Evolutionary conservation across 2,797 vertebrate genomes (phyloP).

Genomic region (Sebastiscus tertius): DNA sequence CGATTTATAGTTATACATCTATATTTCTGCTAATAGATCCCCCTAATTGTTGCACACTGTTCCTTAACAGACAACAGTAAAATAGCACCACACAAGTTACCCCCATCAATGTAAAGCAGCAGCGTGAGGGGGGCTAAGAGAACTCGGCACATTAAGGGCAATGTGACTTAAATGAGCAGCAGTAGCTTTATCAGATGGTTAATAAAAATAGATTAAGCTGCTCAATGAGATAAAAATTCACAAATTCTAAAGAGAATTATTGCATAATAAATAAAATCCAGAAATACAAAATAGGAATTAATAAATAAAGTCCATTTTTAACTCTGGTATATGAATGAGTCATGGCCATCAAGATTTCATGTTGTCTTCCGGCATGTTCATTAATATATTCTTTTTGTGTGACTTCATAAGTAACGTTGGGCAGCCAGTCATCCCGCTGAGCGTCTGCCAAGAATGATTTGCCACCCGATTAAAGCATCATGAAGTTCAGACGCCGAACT

Average conservation of each 20-base stretch:
- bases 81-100: neutral
- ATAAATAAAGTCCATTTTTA: neutral
- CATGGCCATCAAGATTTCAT: constrained; percentile 29
- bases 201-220: neutral
- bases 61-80: neutral
- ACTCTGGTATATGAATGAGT: constrained; percentile 17
- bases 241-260: neutral
- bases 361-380: constrained; percentile 32
- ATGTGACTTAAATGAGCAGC: neutral
- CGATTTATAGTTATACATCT: accelerated
- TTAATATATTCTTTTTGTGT: constrained; percentile 36
- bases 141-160: neutral
- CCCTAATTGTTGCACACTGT: no score
- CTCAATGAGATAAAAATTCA: neutral
- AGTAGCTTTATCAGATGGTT: neutral
- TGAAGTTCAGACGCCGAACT: neutral
- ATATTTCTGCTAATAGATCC: no score
- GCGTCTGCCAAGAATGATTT: constrained; percentile 27
- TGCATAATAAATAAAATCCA: neutral
- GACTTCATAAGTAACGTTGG: constrained; percentile 20
- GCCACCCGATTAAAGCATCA: constrained; percentile 34
- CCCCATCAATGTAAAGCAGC: neutral
- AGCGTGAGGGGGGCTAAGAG: accelerated
- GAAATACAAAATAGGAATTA: neutral
- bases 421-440: constrained; percentile 11